Conservation (phyloP, 2,888 invertebrate species). For the Sceliomorpha sp. region DNA sequence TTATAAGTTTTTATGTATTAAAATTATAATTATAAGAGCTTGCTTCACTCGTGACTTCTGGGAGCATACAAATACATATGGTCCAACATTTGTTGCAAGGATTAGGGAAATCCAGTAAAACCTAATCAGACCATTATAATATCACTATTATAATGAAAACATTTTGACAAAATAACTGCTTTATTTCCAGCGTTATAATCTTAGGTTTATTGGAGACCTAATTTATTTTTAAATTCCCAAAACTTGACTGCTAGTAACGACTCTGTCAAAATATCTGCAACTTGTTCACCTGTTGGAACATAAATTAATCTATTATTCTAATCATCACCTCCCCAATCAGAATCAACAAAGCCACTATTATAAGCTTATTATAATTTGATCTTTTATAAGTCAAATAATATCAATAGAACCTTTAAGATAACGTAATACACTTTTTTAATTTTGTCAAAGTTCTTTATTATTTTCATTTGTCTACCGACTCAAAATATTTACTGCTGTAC, state of each 20-base stretch:
- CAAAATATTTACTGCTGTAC: slow-evolving; percentile 22
- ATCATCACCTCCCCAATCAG: slow-evolving; percentile 8
- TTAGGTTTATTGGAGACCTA: too few species aligned
- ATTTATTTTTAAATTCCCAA: not conserved
- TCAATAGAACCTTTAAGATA: slow-evolving; percentile 14
- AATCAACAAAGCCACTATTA: slow-evolving; percentile 14
- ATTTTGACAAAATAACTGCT: too few species aligned
- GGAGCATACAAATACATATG: too few species aligned
- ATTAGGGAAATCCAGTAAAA: slow-evolving; percentile 16
- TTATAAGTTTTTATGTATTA: too few species aligned
- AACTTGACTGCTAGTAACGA: not conserved
- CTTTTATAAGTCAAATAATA: slow-evolving; percentile 12
- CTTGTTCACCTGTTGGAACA: not conserved
- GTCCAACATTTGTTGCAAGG: slow-evolving; percentile 20
- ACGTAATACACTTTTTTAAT: slow-evolving; percentile 9
- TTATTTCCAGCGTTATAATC: too few species aligned
- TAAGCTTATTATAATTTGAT: not conserved
- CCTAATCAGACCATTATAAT: slow-evolving; percentile 20
- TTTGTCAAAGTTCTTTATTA: slow-evolving; percentile 19
- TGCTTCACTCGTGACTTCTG: too few species aligned
- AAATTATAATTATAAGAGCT: too few species aligned
- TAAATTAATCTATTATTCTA: not conserved
- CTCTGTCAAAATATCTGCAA: not conserved
- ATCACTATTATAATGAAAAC: too few species aligned
- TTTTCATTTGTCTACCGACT: slow-evolving; percentile 20